phyloP scores from a whole-genome alignment of 2,113 vertebrate species.

The Peromyscus californicus region DNA sequence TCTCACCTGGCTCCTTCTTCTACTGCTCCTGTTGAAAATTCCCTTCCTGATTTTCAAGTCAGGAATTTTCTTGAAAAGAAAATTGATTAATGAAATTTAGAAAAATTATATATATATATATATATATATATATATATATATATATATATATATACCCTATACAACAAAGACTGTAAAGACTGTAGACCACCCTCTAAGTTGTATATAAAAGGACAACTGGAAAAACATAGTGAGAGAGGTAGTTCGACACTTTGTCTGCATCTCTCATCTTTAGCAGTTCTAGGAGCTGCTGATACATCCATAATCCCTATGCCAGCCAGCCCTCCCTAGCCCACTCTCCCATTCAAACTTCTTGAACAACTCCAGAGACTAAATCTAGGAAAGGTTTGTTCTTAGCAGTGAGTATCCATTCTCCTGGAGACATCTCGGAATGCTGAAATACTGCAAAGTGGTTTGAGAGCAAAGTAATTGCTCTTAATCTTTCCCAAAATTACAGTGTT shows the following conservation, averaged over 20 bases:
- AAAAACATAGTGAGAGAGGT: neutral
- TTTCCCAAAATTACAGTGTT: slow-evolving; percentile 16
- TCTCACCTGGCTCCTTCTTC: neutral
- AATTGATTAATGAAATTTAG: neutral
- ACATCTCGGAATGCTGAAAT: neutral
- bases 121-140: neutral
- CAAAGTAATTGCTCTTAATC: slow-evolving; percentile 21
- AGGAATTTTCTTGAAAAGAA: neutral
- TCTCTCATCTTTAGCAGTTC: neutral
- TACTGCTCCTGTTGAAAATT: neutral
- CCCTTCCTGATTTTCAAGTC: neutral
- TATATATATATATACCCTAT: neutral
- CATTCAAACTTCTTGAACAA: slow-evolving; percentile 15
- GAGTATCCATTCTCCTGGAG: slow-evolving; percentile 4
- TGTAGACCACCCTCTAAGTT: neutral
- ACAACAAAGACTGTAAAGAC: neutral
- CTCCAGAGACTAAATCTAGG: slow-evolving; percentile 23
- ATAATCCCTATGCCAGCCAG: neutral
- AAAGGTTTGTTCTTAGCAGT: neutral
- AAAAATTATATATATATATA: neutral
- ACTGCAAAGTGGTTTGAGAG: neutral
- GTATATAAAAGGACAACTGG: neutral
- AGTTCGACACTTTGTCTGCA: neutral
- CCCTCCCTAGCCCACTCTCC: neutral
- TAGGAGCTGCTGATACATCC: neutral